Conservation (phyloP, 2,888 invertebrate genomes). For the Chloroclystis v-ata region DNA sequence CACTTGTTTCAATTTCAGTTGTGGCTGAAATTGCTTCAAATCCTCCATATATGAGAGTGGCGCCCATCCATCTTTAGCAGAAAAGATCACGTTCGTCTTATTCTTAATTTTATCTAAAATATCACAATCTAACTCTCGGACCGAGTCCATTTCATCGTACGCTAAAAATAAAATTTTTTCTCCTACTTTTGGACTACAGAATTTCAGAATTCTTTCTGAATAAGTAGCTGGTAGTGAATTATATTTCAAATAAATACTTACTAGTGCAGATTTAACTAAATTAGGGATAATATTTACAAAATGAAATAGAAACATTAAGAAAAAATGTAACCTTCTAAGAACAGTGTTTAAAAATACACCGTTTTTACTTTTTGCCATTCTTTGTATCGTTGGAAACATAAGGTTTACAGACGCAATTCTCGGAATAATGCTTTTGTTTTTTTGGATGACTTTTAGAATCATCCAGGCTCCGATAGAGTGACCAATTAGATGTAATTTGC, state of each 20-base stretch:
- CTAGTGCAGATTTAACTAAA: constrained; percentile 65
- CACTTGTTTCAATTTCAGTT: constrained; percentile 47
- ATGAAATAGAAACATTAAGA: constrained; percentile 60
- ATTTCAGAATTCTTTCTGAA: constrained; percentile 70
- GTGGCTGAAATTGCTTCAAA: constrained; percentile 63
- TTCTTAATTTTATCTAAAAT: constrained; percentile 81
- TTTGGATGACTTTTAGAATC: constrained; percentile 83
- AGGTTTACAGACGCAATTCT: constrained; percentile 82
- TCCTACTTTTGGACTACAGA: constrained; percentile 78
- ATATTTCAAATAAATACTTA: constrained; percentile 76
- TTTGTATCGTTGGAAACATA: constrained; percentile 92
- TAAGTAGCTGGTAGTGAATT: constrained; percentile 72
- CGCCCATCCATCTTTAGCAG: constrained; percentile 89
- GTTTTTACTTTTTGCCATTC: constrained; percentile 85
- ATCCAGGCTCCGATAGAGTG: constrained; percentile 96
- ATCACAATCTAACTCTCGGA: constrained; percentile 81
- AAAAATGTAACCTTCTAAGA: constrained; percentile 57
- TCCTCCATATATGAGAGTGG: constrained; percentile 84
- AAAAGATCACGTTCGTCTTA: constrained; percentile 83
- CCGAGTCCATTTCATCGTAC: constrained; percentile 87
- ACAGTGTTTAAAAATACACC: constrained; percentile 83
- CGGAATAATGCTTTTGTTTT: constrained; percentile 70
- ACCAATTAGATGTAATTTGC: constrained; percentile 89
- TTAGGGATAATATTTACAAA: constrained; percentile 72
- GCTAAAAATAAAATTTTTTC: constrained; percentile 84